Percentiles rank a stretch among this genome's conserved stretches.
These are phyloP conservation scores for Sinosuthora webbiana DNA, from an alignment of 2,113 vertebrate genomes.

Conservation along the genomic window DNA sequence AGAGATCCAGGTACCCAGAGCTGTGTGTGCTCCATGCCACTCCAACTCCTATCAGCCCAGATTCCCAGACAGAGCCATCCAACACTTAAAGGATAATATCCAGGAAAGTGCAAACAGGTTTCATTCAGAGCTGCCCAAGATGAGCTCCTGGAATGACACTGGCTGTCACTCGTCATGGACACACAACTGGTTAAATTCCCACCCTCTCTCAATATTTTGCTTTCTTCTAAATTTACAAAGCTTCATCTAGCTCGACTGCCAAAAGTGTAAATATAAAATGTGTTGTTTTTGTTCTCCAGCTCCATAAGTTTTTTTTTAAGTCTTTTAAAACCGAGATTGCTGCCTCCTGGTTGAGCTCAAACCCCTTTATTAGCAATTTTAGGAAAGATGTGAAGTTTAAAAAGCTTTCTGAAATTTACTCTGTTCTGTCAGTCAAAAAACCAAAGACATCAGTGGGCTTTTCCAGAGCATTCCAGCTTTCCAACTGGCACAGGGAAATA, in stretches of 20 bases:
- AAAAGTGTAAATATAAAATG: background rate
- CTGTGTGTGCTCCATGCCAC: background rate
- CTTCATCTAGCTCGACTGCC: background rate
- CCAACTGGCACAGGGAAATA: background rate
- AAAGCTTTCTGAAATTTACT: background rate
- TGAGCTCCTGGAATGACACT: background rate
- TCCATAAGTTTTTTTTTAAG: background rate
- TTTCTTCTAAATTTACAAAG: background rate
- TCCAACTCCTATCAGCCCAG: background rate
- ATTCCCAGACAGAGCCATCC: background rate
- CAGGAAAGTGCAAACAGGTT: background rate
- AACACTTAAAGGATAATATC: background rate
- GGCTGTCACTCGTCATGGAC: background rate
- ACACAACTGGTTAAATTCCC: background rate
- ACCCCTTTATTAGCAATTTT: background rate
- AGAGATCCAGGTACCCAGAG: background rate
- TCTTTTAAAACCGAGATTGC: background rate
- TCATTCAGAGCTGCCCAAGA: background rate
- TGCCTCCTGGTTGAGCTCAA: background rate
- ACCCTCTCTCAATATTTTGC: background rate
- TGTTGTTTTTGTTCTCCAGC: background rate
- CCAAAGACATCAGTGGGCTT: background rate
- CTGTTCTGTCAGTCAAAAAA: background rate
- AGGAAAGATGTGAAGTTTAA: background rate
- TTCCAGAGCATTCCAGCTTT: background rate